Evolutionary conservation across 2,113 vertebrate genomes (phyloP), one percentile per base, ranked within the genome.

Genomic region (Tretioscincus oriximinensis): DNA sequence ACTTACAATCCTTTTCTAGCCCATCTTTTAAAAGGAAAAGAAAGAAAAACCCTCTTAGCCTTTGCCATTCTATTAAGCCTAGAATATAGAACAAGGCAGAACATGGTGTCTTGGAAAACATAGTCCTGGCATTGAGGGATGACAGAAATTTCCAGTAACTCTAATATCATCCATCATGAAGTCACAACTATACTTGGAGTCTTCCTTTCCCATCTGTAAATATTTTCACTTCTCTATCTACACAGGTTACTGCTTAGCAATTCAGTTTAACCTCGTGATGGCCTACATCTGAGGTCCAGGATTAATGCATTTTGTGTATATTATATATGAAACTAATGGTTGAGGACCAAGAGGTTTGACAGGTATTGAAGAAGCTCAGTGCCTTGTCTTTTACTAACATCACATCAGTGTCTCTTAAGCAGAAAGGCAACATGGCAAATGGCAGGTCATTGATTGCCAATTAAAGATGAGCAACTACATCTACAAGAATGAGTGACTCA

Each of bases 41-140:
- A 58, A 58, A 16, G 14, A 58, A 84, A 71, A 31, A 5, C n/a
- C 3, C 1, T 60, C 63, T 9, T 83, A 65, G 28, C 63, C 80
- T 22, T 80, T 58, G 82, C 58, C 41, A 24, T 31, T 41, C 72
- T 68, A 54, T 84, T 76, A 79, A 61, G 66, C 67, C 28, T 60
- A 76, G 54, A 75, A 21, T 24, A 29, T 54, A 45, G 41, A 67
- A 31, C 31, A 45, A 68, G 47, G 58, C 64, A 58, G 20, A 41
- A 64, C 68, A 65, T 14, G 41, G 5, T 10, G 73, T 7, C 11
- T 81, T 47, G 7, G 65, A 76, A 83, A 9, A 22, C 28, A 2
- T n/a, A 60, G n/a, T 54, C 1, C 9, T 76, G 10, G 9, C 5
- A 12, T 6, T 78, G 80, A 83, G 28, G 45, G 77, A 86, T 10